Percentiles rank a stretch among this genome's conserved stretches.
phyloP scores from a whole-genome alignment of 2,113 vertebrate genomes.

The Colistium nudipinnis region DNA sequence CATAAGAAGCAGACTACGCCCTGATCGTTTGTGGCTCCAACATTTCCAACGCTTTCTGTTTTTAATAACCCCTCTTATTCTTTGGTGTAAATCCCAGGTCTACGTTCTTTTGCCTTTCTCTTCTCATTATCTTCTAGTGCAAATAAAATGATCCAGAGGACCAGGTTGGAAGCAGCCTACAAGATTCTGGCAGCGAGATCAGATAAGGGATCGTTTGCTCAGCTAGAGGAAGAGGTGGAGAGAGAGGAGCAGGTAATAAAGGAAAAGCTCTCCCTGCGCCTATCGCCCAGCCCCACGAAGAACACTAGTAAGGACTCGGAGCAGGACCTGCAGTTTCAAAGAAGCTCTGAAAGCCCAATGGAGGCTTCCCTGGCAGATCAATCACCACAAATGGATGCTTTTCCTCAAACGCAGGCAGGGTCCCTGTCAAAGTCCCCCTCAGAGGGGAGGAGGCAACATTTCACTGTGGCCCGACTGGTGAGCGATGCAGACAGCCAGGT shows the following conservation, averaged over 20 bases:
- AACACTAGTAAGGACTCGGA: slow-evolving; percentile 42
- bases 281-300: slow-evolving; percentile 36
- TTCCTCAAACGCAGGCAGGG: not conserved
- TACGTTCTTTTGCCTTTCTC: not conserved
- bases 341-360: slow-evolving; percentile 46
- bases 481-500: slow-evolving; percentile 80
- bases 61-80: not conserved
- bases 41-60: not conserved
- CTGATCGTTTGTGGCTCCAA: not conserved
- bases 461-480: slow-evolving; percentile 81
- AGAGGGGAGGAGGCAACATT: slow-evolving; percentile 44
- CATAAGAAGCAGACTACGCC: too few relatives aligned
- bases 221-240: slow-evolving; percentile 81
- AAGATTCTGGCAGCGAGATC: slow-evolving; percentile 70
- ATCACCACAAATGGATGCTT: slow-evolving; percentile 18
- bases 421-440: not conserved
- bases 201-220: slow-evolving; percentile 74
- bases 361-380: slow-evolving; percentile 60
- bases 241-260: slow-evolving; percentile 52
- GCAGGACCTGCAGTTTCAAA: slow-evolving; percentile 34
- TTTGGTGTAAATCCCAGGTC: not conserved
- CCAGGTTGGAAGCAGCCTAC: slow-evolving; percentile 82
- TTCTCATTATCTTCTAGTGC: slow-evolving; percentile 40
- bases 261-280: slow-evolving; percentile 14
- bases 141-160: slow-evolving; percentile 28